These are phyloP conservation scores for Leptinotarsa lineolata DNA, from an alignment of 1,140 invertebrate species.

Conservation along the genomic window DNA sequence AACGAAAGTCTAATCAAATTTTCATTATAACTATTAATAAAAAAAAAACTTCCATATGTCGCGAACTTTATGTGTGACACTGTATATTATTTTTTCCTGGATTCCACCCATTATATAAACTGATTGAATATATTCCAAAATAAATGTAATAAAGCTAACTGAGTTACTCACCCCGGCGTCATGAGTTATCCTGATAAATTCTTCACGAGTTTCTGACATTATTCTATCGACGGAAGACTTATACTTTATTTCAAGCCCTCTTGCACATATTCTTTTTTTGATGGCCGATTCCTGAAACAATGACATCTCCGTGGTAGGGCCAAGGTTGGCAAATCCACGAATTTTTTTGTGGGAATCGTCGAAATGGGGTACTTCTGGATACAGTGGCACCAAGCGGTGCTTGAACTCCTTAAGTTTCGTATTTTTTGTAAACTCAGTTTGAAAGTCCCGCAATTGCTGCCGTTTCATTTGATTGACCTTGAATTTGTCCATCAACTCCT, in stretches of 20 bases:
- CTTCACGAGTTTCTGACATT: constrained; percentile 35
- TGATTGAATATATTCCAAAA: neutral
- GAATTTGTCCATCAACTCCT: constrained; percentile 46
- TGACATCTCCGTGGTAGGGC: constrained; percentile 45
- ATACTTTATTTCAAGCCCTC: constrained; percentile 35
- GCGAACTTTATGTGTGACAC: too few species aligned
- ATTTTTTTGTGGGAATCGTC: constrained; percentile 44
- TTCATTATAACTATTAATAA: too few species aligned
- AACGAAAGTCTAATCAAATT: too few species aligned
- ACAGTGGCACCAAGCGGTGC: constrained; percentile 40
- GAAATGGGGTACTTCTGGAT: constrained; percentile 43
- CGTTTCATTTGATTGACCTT: constrained; percentile 44
- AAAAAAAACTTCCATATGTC: too few species aligned
- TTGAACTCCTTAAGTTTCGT: constrained; percentile 47
- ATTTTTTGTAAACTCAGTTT: constrained; percentile 39
- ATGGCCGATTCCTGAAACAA: constrained; percentile 41
- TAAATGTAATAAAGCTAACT: neutral
- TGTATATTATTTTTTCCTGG: too few species aligned
- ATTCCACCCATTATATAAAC: neutral
- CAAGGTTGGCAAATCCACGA: constrained; percentile 38
- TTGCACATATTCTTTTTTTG: constrained; percentile 35
- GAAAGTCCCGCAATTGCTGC: constrained; percentile 42
- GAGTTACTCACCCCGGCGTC: constrained; percentile 33
- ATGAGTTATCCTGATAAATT: constrained; percentile 41
- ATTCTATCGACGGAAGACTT: constrained; percentile 33